A percentile compares a stretch with the other conserved stretches of the same genome.
Evolutionary conservation across 35 echinoderm and acorn worm genomes (phyloP).

Genomic region (Ophiothrix spiculata): DNA sequence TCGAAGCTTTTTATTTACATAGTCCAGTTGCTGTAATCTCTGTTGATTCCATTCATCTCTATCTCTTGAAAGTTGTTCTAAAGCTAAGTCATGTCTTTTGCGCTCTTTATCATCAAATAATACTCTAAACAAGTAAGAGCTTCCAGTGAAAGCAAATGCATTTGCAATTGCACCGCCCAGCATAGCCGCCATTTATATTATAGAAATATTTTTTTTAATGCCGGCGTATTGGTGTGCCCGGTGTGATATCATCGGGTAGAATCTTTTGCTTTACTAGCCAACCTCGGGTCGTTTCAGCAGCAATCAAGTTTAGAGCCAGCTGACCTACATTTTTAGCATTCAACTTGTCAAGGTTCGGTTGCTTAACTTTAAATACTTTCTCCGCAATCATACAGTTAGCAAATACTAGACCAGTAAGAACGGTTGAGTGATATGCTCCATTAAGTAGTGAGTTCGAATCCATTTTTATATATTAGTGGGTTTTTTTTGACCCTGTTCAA

Average conservation of each 20-base stretch:
- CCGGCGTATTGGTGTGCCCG: background rate
- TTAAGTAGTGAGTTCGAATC: slow-evolving; percentile 8
- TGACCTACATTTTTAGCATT: background rate
- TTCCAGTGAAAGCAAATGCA: background rate
- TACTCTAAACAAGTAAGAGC: background rate
- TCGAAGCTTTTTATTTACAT: slow-evolving; percentile 1
- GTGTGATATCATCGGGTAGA: background rate
- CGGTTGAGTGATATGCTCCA: background rate
- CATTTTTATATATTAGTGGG: background rate
- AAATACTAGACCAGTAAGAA: slow-evolving; percentile 2
- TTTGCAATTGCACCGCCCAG: background rate
- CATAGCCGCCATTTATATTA: background rate
- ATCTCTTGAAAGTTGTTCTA: background rate
- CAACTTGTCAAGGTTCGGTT: background rate
- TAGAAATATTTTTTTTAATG: background rate
- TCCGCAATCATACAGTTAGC: slow-evolving; percentile 1
- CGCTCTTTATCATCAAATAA: slow-evolving; percentile 1
- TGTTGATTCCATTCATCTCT: background rate
- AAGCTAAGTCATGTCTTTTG: background rate
- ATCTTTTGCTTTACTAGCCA: slow-evolving; percentile 3
- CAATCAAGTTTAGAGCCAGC: background rate
- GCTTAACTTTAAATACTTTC: background rate
- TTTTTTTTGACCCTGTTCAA: background rate
- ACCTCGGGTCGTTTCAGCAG: background rate
- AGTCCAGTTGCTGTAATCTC: background rate